These are phyloP conservation scores for Idaea biselata DNA, from an alignment of 2,888 invertebrate species.

Conservation along the genomic window DNA sequence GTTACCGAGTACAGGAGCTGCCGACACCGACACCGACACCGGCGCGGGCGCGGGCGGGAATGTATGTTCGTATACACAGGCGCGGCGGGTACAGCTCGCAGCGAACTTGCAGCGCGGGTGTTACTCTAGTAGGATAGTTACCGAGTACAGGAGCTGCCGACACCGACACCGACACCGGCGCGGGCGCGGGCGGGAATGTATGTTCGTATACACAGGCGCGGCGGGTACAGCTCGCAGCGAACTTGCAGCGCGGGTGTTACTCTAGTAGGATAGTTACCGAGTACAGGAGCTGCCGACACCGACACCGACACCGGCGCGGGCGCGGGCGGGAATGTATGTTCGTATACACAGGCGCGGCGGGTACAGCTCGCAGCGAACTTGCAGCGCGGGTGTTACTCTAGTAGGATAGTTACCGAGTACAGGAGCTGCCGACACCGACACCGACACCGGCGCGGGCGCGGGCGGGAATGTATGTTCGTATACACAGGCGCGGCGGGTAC, in stretches of 20 bases:
- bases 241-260: constrained; percentile 98
- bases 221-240: constrained; percentile 91
- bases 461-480: constrained; percentile 84
- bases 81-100: constrained; percentile 88
- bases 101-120: constrained; percentile 98
- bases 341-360: constrained; percentile 90
- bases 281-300: constrained; percentile 86
- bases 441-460: no score
- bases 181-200: constrained; percentile 29
- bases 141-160: constrained; percentile 83
- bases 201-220: constrained; percentile 93
- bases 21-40: constrained; percentile 25
- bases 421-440: constrained; percentile 18
- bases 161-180: no score
- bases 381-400: constrained; percentile 95
- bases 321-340: constrained; percentile 76
- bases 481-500: constrained; percentile 90
- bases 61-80: constrained; percentile 91
- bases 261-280: neutral
- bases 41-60: constrained; percentile 39
- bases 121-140: no score
- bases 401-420: neutral
- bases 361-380: constrained; percentile 94
- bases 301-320: no score
- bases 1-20: no score